phyloP scores from a whole-genome alignment of 2,113 vertebrate species.

The Tetraodon nigroviridis region DNA sequence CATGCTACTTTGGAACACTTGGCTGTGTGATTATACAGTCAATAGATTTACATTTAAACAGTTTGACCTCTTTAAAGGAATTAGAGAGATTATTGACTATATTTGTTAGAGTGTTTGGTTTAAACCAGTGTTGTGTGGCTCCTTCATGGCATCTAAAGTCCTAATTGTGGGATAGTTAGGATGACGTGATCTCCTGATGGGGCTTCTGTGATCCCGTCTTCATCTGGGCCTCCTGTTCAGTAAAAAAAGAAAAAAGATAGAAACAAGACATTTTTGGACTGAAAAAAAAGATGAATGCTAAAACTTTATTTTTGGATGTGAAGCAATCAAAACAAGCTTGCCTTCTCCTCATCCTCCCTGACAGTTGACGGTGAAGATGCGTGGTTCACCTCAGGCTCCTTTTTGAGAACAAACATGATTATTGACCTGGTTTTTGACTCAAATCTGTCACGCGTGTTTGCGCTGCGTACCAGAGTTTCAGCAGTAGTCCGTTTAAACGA shows the following conservation, averaged over 20 bases:
- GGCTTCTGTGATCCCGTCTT: constrained; percentile 19
- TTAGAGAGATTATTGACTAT: too few relatives aligned
- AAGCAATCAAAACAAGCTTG: background rate
- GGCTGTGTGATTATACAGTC: background rate
- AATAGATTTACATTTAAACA: constrained; percentile 9
- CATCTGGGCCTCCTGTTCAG: background rate
- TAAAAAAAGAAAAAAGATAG: background rate
- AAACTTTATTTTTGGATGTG: background rate
- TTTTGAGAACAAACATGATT: constrained; percentile 9
- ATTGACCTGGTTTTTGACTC: background rate
- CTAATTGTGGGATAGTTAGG: background rate
- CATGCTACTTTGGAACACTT: background rate
- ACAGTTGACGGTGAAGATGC: constrained; percentile 16
- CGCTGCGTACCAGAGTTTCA: constrained; percentile 42
- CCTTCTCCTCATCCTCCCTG: constrained; percentile 23
- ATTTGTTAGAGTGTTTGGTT: background rate
- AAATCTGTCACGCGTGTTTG: background rate
- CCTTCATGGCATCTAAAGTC: background rate
- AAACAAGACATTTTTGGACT: background rate
- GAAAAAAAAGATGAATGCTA: background rate
- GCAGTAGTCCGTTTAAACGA: constrained; percentile 13
- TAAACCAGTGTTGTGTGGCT: constrained; percentile 14
- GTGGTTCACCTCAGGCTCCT: constrained; percentile 38
- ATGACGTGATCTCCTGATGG: constrained; percentile 1
- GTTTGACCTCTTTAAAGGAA: too few relatives aligned